Evolutionary conservation across 2,113 vertebrate genomes (phyloP).

Genomic region (Callionymus lyra): DNA sequence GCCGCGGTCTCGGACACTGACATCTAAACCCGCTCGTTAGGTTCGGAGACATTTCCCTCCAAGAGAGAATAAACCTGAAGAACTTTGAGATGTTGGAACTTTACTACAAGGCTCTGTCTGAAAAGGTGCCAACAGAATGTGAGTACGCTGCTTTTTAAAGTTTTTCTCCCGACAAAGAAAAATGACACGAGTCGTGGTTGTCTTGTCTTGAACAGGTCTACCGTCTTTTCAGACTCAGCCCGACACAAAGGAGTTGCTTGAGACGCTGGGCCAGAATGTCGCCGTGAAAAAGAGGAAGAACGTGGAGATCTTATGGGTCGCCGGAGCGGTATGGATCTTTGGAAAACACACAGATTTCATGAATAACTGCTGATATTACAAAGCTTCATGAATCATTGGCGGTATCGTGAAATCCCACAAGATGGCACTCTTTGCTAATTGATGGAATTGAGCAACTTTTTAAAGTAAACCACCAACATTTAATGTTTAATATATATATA

Average conservation of each 20-base stretch:
- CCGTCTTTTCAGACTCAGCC: constrained; percentile 86
- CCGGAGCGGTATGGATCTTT: constrained; percentile 78
- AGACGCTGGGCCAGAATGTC: constrained; percentile 91
- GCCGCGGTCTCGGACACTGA: too few species aligned
- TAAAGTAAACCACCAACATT: too few species aligned
- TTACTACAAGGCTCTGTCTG: constrained; percentile 85
- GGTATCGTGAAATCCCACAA: too few species aligned
- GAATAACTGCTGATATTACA: too few species aligned
- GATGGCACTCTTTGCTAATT: too few species aligned
- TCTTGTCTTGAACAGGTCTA: constrained; percentile 66
- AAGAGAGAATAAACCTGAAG: constrained; percentile 95
- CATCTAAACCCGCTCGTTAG: constrained; percentile 43
- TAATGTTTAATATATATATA: too few species aligned
- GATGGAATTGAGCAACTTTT: too few species aligned
- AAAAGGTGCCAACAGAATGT: constrained; percentile 88
- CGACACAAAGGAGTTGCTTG: constrained; percentile 88
- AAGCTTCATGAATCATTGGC: too few species aligned
- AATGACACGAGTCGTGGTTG: background rate
- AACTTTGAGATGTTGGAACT: constrained; percentile 87
- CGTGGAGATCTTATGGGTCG: constrained; percentile 94
- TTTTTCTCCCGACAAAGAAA: background rate
- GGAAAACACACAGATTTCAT: too few species aligned
- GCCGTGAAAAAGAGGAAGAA: constrained; percentile 94
- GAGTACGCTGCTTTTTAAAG: constrained; percentile 60
- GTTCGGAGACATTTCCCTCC: constrained; percentile 93